Evolutionary conservation across 2,797 vertebrate genomes (phyloP), one percentile per base, ranked within the genome.

Genomic region (Argentina silus): DNA sequence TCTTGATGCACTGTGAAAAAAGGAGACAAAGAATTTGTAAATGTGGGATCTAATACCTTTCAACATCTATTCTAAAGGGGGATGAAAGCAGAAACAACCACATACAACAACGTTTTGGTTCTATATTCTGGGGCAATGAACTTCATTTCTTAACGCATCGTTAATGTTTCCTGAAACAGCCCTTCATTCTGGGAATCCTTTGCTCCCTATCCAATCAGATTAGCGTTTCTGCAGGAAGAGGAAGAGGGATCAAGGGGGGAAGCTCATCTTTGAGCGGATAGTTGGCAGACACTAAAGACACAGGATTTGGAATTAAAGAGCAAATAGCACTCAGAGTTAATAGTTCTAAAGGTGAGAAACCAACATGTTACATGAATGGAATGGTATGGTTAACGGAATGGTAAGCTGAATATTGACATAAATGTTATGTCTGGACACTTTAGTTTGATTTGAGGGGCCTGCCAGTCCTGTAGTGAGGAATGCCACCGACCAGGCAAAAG

Each of bases 1-100:
- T 98, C 92, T 96, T 98, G 86, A 99, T 98, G 90, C 97, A 99
- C 98, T 99, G 85, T 78, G 57, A 72, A 74, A 77, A 83, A 66
- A 82, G n/a, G 7, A 74, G 0, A 3, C 21, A 72, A 73, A 81
- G 23, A 17, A 50, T 76, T 51, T 11, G 19, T 67, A 12, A 21
- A 62, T 4, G 59, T 61, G 59, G 15, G 36, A 42, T 61, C 59
- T 1, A 36, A 61, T 12, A 27, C 23, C 15, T 15, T 61, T 61
- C 27, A 36, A 42, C 36, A 12, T 59, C 21, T 9, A 21, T 2
- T 19, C 57, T 23, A 14, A 60, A 60, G 44, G 44, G 44, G 4
- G 44, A 47, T 47, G 53, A 61, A 61, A 61, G 17, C 11, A 5
- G 21, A 62, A 42, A 62, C 36, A 42, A 8, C 1, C 60, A 62